Conservation (phyloP, 2,888 invertebrate genomes). For the Pachycephus smyrnensis region DNA sequence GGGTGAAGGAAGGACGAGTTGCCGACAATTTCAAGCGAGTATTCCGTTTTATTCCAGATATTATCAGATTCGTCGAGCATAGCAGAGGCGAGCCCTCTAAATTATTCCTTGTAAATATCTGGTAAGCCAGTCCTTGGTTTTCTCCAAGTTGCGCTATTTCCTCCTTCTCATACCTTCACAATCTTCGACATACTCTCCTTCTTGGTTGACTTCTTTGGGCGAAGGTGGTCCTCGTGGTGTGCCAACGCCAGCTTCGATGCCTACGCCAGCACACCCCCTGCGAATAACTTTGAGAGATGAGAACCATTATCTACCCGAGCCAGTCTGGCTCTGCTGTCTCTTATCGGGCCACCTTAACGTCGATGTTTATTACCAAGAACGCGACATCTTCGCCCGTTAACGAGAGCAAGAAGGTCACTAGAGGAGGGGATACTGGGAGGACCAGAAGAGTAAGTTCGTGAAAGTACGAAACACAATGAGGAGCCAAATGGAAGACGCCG, state of each 20-base stretch:
- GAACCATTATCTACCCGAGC: slow-evolving; percentile 8
- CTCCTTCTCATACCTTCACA: background rate
- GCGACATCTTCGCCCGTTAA: background rate
- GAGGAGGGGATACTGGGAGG: background rate
- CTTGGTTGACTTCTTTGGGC: background rate
- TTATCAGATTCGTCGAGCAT: background rate
- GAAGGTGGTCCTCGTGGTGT: background rate
- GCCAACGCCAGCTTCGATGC: background rate
- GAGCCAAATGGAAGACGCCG: background rate
- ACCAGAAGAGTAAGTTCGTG: background rate
- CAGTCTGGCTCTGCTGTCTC: background rate
- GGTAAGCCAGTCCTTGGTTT: slow-evolving; percentile 6
- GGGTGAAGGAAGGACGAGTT: background rate
- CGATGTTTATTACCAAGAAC: background rate
- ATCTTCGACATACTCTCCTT: background rate
- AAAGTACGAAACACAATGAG: background rate
- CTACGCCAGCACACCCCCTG: background rate
- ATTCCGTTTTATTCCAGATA: background rate
- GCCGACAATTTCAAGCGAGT: background rate
- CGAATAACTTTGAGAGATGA: slow-evolving; percentile 20
- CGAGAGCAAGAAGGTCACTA: background rate
- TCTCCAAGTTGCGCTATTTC: background rate
- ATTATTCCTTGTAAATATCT: slow-evolving; percentile 18
- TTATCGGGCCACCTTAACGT: background rate
- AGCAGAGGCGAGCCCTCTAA: slow-evolving; percentile 5